Conservation (phyloP, 2,888 invertebrate genomes). For the Scrobipalpa atriplicella region DNA sequence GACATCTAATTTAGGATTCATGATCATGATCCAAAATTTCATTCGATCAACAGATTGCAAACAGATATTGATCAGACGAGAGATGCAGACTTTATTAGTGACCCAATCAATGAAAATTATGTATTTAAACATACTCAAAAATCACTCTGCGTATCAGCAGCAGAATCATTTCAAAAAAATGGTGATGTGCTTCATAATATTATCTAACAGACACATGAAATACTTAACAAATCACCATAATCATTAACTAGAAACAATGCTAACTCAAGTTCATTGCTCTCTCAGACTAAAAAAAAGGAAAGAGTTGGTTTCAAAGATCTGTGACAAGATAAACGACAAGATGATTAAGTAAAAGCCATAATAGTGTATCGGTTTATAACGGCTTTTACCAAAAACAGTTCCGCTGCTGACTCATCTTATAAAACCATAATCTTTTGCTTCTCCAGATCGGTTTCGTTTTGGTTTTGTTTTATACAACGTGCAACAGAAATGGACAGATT, state of each 20-base stretch:
- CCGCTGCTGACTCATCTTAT: constrained; percentile 1
- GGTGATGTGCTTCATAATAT: too few species aligned
- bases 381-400: not conserved
- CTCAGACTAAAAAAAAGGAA: not conserved
- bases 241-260: not conserved
- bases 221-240: not conserved
- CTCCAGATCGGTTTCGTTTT: not conserved
- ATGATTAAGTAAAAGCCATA: not conserved
- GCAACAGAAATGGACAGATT: too few species aligned
- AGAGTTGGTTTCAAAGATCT: not conserved
- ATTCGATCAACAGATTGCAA: too few species aligned
- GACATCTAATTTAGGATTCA: too few species aligned
- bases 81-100: too few species aligned
- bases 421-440: not conserved
- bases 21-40: too few species aligned
- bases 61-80: too few species aligned
- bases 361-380: not conserved
- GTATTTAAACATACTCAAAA: too few species aligned
- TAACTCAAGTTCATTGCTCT: not conserved
- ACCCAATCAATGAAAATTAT: too few species aligned
- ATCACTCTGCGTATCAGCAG: too few species aligned
- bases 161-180: not conserved
- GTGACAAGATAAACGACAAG: not conserved
- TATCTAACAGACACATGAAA: not conserved
- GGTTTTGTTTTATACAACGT: not conserved